These are phyloP conservation scores for Channallabes apus DNA, from an alignment of 2,797 vertebrate genomes.

Conservation along the genomic window DNA sequence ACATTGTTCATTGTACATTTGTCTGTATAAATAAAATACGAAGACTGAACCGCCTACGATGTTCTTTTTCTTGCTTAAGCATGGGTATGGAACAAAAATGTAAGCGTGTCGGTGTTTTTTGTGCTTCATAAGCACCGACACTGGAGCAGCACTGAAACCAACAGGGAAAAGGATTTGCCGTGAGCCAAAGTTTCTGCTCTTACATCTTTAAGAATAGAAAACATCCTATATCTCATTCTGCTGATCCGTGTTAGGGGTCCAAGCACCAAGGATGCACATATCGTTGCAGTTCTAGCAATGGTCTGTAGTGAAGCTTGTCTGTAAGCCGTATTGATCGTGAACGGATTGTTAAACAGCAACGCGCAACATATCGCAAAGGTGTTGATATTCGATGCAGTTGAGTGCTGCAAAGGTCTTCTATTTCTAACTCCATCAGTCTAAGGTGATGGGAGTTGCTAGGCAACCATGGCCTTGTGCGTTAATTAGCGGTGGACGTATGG, in stretches of 20 bases:
- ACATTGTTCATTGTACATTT: no score
- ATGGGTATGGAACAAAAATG: neutral
- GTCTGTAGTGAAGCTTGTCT: no score
- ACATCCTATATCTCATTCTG: neutral
- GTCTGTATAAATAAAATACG: neutral
- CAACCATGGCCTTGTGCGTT: constrained; percentile 71
- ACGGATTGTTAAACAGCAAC: no score
- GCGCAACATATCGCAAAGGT: neutral
- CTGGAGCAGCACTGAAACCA: neutral
- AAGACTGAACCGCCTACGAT: neutral
- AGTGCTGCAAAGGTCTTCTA: constrained; percentile 67
- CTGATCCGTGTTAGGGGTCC: no score
- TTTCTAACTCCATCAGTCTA: constrained; percentile 68
- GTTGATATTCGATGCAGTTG: constrained; percentile 60
- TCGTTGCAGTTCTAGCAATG: neutral
- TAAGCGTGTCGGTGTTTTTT: neutral
- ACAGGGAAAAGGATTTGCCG: neutral
- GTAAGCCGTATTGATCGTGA: neutral
- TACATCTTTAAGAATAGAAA: neutral
- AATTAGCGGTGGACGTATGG: constrained; percentile 74
- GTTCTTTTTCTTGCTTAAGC: neutral
- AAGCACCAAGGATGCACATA: neutral
- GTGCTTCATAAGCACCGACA: neutral
- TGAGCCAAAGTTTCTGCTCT: neutral
- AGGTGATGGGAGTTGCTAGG: constrained; percentile 80